Evolutionary conservation across 1,140 invertebrate genomes (phyloP).

Genomic region (Anagrus nilaparvatae): DNA sequence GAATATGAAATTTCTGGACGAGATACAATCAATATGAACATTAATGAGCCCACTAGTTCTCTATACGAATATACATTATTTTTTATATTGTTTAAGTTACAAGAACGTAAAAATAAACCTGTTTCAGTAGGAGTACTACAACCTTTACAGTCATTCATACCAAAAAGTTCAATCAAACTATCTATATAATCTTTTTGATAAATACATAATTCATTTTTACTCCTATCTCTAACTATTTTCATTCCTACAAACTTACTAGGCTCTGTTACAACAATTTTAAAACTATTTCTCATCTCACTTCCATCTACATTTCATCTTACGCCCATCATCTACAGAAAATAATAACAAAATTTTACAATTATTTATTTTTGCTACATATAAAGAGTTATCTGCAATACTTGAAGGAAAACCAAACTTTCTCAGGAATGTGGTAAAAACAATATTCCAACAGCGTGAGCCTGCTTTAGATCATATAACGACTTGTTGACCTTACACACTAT

Average conservation of each 20-base stretch:
- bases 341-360: conserved; percentile 7
- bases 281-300: conserved; percentile 16
- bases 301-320: conserved; percentile 14
- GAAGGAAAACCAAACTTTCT: too few relatives aligned
- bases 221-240: conserved; percentile 19
- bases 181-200: conserved; percentile 15
- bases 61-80: background rate
- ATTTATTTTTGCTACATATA: too few relatives aligned
- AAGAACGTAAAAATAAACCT: background rate
- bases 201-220: conserved; percentile 13
- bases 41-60: background rate
- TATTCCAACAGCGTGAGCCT: too few relatives aligned
- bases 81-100: background rate
- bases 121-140: conserved; percentile 13
- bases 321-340: conserved; percentile 16
- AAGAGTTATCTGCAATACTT: too few relatives aligned
- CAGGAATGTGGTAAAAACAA: too few relatives aligned
- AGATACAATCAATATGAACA: background rate
- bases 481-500: too few relatives aligned
- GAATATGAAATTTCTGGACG: background rate
- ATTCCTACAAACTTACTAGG: conserved; percentile 21
- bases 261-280: conserved; percentile 18
- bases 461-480: too few relatives aligned
- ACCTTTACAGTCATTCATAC: conserved; percentile 11
- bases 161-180: conserved; percentile 14